Base-by-base conservation (phyloP, 2,888 invertebrate genomes). In the Thymelicus sylvestris region DNA sequence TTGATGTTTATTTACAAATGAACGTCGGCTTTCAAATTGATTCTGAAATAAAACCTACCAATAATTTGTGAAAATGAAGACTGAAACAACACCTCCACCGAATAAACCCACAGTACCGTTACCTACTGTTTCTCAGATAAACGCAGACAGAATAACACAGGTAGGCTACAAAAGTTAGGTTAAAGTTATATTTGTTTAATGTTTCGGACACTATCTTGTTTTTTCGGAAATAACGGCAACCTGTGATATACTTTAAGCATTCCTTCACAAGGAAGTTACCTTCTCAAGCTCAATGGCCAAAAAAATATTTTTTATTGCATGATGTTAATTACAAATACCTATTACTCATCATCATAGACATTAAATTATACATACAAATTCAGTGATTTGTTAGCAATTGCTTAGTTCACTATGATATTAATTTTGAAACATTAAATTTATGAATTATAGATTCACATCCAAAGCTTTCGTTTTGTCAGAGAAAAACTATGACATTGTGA, bases 101-200 rank as follows among this genome's bases (percentile, higher is more conserved):
- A 92, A 92, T 70, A 93, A 93, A 81, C 88, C 91, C 19, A 94
- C 95, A 89, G 88, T 95, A 81, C 95, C 96, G 13, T 95, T 96
- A 63, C 97, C 97, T 13, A 98, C 98, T 0, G 96, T 98, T 41
- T 97, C 98, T 74, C 98, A 98, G 91, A 97, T 98, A 68, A 98
- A 97, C 88, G 95, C 97, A 0, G 98, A 99, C 86, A 94, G 96
- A 84, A 97, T 98, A 78, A 98, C 98, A 76, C 96, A 97, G 95
- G 97, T 97, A 94, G 87, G 88, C 80, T 74, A 15, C 8, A 65
- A 73, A 73, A 74, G 76, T 84, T 76, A 86, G 87, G 86, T 86
- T 86, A 86, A 78, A 68, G 72, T 69, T 75, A 71, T 70, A 74
- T 81, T 81, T 12, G 78, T 79, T 75, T 71, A 78, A 82, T 69